A percentile compares a stretch with the other conserved stretches of the same genome.
Conservation (phyloP, 2,888 invertebrate genomes). For the Hybos culiciformis region DNA sequence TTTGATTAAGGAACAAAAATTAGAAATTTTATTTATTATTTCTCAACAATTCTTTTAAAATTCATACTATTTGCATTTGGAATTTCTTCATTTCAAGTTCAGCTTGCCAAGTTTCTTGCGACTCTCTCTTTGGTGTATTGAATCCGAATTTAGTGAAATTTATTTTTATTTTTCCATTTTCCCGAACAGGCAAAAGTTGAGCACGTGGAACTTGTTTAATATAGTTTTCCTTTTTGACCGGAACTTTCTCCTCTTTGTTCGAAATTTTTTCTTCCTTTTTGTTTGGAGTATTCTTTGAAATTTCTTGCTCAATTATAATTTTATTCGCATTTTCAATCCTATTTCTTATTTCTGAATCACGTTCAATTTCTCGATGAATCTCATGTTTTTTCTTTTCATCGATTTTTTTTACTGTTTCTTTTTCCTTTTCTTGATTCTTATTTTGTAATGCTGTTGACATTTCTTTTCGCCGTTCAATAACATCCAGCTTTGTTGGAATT, state of each 20-base stretch:
- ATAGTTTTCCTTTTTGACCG: conserved; percentile 14
- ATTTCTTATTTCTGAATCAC: conserved; percentile 25
- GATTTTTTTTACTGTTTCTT: conserved; percentile 24
- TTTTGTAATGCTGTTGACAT: conserved; percentile 27
- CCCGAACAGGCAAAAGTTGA: conserved; percentile 23
- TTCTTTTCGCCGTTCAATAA: conserved; percentile 27
- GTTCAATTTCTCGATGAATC: conserved; percentile 27
- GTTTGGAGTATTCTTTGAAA: conserved; percentile 5
- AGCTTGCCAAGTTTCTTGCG: conserved; percentile 19
- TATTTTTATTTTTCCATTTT: conserved; percentile 26
- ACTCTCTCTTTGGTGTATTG: conserved; percentile 30
- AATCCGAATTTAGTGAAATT: conserved; percentile 25
- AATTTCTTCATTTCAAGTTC: not conserved
- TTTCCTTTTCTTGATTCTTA: conserved; percentile 28
- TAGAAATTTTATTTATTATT: not conserved
- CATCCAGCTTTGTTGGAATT: conserved; percentile 23
- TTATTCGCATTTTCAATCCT: conserved; percentile 16
- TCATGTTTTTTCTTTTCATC: conserved; percentile 28
- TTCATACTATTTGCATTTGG: not conserved
- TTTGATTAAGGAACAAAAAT: not conserved
- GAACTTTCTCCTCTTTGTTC: not conserved
- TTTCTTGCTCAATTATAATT: conserved; percentile 13
- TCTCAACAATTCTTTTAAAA: not conserved
- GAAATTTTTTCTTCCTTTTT: conserved; percentile 3
- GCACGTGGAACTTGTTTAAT: conserved; percentile 20